Percentiles rank a stretch among this genome's conserved stretches.
Conservation (phyloP, 2,797 vertebrate species). For the Enteromius radiatus region DNA sequence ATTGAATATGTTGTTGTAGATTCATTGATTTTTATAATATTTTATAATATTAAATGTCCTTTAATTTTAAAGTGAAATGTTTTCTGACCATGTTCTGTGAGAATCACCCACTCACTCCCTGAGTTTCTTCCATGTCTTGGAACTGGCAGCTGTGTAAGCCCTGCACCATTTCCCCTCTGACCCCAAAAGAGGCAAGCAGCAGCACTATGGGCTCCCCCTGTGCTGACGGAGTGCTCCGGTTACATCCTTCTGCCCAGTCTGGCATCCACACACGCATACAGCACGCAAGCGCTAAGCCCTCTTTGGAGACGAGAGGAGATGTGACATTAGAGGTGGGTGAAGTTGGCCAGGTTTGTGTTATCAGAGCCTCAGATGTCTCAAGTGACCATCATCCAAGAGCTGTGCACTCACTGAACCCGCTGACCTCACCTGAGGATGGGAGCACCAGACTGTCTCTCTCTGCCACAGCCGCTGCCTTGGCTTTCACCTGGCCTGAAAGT, state of each 20-base stretch:
- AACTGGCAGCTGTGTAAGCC: slow-evolving; percentile 70
- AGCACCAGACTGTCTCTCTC: not conserved
- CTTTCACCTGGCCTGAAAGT: slow-evolving; percentile 6
- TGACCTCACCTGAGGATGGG: slow-evolving; percentile 47
- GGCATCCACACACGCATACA: slow-evolving; percentile 41
- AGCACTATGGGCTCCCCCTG: slow-evolving; percentile 63
- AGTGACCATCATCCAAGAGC: slow-evolving; percentile 43
- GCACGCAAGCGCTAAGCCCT: slow-evolving; percentile 65
- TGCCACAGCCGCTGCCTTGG: not conserved
- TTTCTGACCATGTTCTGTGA: not conserved
- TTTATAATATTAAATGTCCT: not conserved
- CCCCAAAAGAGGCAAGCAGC: slow-evolving; percentile 63
- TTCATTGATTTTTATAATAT: not conserved
- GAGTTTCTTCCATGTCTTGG: slow-evolving; percentile 58
- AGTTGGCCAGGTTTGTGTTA: slow-evolving; percentile 51
- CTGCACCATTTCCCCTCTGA: slow-evolving; percentile 73
- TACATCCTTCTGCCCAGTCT: slow-evolving; percentile 69
- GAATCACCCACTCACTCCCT: slow-evolving; percentile 21
- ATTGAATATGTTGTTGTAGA: not conserved
- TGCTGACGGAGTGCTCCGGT: slow-evolving; percentile 70
- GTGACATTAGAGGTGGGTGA: slow-evolving; percentile 32
- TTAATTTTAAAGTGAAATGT: not conserved
- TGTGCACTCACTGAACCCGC: slow-evolving; percentile 45
- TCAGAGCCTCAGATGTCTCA: slow-evolving; percentile 41
- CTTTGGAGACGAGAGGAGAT: slow-evolving; percentile 56